Conservation (phyloP, 2,888 invertebrate genomes). For the Heliconius erato region DNA sequence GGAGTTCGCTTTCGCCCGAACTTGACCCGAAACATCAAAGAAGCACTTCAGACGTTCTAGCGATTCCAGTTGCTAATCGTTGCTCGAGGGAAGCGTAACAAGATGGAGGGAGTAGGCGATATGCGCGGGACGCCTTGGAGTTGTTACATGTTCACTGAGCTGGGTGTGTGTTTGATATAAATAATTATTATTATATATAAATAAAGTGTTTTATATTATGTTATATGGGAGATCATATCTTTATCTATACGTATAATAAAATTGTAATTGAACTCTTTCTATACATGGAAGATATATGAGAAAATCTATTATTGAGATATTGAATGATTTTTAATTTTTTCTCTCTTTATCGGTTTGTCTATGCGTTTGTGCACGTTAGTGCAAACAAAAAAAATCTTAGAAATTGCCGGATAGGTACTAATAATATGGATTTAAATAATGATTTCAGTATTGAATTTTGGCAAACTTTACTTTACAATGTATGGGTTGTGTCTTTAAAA, state of each 20-base stretch:
- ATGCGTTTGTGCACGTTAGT: no score
- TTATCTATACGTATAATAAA: background rate
- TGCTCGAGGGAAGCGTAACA: conserved; percentile 6
- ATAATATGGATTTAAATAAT: no score
- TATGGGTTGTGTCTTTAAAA: no score
- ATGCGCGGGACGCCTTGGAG: background rate
- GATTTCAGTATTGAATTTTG: no score
- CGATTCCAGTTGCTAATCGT: conserved; percentile 20
- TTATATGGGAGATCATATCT: background rate
- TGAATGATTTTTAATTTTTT: no score
- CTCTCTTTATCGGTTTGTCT: no score
- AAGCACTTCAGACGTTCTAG: conserved; percentile 12
- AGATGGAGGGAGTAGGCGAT: conserved; percentile 14
- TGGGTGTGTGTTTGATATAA: conserved; percentile 10
- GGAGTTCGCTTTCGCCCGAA: conserved; percentile 32
- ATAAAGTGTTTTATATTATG: background rate
- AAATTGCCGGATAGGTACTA: no score
- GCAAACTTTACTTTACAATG: no score
- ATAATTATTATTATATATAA: background rate
- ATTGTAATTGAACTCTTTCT: background rate
- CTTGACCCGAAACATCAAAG: conserved; percentile 39
- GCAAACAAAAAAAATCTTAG: no score
- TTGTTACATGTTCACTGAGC: conserved; percentile 21
- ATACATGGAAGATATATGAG: no score
- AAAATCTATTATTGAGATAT: no score